Percentiles rank a stretch among this genome's conserved stretches.
These are phyloP conservation scores for Cavia aperea DNA, from an alignment of 2,113 vertebrate species.

Conservation along the genomic window DNA sequence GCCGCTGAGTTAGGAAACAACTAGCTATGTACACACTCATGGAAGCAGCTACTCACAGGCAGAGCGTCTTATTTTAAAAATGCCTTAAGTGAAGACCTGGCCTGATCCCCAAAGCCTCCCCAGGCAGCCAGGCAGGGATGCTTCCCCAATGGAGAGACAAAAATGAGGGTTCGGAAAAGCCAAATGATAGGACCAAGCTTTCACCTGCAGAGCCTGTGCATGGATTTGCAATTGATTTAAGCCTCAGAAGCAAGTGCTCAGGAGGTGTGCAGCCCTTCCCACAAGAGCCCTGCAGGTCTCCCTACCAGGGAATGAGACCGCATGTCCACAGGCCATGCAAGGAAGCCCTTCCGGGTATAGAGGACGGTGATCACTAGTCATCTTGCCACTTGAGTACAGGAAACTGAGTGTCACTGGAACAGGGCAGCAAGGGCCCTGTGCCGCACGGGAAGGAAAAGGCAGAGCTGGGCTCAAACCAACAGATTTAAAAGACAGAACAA, in stretches of 20 bases:
- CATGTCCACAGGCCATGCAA: not conserved
- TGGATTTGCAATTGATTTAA: not conserved
- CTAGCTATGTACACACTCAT: not conserved
- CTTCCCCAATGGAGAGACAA: not conserved
- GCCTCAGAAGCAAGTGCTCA: not conserved
- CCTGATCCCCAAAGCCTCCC: not conserved
- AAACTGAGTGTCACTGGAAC: not conserved
- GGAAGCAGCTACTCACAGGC: not conserved
- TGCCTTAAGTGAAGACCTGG: not conserved
- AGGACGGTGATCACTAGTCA: not conserved
- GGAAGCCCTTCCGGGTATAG: not conserved
- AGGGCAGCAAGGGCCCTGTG: not conserved
- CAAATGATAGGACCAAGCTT: not conserved
- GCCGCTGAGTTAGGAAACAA: not conserved
- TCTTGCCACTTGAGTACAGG: not conserved
- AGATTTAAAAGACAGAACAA: not conserved
- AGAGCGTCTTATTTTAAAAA: conserved; percentile 31
- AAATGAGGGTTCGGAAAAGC: not conserved
- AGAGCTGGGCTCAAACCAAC: not conserved
- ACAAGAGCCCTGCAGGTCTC: not conserved
- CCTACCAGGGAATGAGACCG: not conserved
- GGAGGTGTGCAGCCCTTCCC: not conserved
- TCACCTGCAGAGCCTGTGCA: not conserved
- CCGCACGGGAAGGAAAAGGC: not conserved
- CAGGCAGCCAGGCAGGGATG: not conserved